These are phyloP conservation scores for Megalonaias nervosa DNA, from an alignment of 1,140 invertebrate species.

Conservation along the genomic window DNA sequence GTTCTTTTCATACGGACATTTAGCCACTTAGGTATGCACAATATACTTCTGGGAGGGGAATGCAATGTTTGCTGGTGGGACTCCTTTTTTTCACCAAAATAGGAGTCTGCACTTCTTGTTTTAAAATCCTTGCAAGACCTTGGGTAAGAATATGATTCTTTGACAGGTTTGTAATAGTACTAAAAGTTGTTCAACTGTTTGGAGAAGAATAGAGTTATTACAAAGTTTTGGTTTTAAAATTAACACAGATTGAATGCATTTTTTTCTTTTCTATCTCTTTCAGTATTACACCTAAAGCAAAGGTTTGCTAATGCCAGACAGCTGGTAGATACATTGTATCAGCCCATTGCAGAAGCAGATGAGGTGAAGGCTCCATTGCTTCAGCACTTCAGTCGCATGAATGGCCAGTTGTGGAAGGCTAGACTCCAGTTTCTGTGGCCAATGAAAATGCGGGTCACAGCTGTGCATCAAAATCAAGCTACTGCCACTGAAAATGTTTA, in stretches of 20 bases:
- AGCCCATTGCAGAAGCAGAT: slow-evolving; percentile 22
- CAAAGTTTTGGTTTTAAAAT: no score
- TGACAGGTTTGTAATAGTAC: no score
- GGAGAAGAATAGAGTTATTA: no score
- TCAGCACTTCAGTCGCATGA: slow-evolving; percentile 1
- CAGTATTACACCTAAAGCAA: slow-evolving; percentile 11
- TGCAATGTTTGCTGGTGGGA: no score
- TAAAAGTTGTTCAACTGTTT: no score
- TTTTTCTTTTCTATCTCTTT: neutral
- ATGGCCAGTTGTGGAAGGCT: slow-evolving; percentile 21
- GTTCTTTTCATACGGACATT: no score
- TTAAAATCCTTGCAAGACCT: no score
- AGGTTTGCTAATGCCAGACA: slow-evolving; percentile 32
- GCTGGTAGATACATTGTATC: slow-evolving; percentile 30
- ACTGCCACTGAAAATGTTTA: slow-evolving; percentile 38
- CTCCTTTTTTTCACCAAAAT: no score
- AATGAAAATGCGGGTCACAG: slow-evolving; percentile 17
- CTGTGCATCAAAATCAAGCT: slow-evolving; percentile 15
- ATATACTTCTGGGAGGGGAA: no score
- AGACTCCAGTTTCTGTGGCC: slow-evolving; percentile 37
- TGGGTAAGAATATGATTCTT: no score
- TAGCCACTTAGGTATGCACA: no score
- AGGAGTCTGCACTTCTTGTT: no score
- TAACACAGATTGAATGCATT: neutral
- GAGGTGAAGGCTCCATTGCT: neutral